Conservation (phyloP, 2,888 invertebrate genomes). For the Anoncus sp. region DNA sequence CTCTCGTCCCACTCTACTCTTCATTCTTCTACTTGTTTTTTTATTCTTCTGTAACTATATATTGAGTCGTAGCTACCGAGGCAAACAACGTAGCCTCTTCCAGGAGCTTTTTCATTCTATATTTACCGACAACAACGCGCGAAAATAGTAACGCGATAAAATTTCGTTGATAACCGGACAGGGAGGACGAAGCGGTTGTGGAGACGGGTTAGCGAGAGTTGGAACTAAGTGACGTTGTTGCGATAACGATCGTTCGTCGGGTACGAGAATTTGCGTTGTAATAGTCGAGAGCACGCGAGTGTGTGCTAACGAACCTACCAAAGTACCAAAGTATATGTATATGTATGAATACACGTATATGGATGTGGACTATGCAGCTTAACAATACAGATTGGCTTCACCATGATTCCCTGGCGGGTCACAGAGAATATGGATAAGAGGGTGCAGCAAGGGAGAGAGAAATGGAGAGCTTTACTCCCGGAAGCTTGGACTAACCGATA, state of each 20-base stretch:
- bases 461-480: constrained; percentile 4
- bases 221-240: constrained; percentile 59
- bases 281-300: constrained; percentile 48
- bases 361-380: too few species aligned
- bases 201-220: constrained; percentile 59
- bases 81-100: constrained; percentile 30
- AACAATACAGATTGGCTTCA: too few species aligned
- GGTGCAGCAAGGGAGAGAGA: not conserved
- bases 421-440: not conserved
- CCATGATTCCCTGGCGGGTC: not conserved
- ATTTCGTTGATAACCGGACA: constrained; percentile 42
- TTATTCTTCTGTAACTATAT: not conserved
- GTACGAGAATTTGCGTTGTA: constrained; percentile 51
- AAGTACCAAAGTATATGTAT: not conserved
- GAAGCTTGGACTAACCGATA: too few species aligned
- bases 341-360: too few species aligned
- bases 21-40: constrained; percentile 31
- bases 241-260: constrained; percentile 71
- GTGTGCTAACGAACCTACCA: constrained; percentile 49
- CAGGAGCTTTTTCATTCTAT: not conserved
- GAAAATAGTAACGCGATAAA: constrained; percentile 33
- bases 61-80: constrained; percentile 8
- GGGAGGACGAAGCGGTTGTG: constrained; percentile 46
- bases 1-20: constrained; percentile 19
- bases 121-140: constrained; percentile 1